Base-by-base conservation (phyloP, 2,888 invertebrate species). In the Parelbella ahira region DNA sequence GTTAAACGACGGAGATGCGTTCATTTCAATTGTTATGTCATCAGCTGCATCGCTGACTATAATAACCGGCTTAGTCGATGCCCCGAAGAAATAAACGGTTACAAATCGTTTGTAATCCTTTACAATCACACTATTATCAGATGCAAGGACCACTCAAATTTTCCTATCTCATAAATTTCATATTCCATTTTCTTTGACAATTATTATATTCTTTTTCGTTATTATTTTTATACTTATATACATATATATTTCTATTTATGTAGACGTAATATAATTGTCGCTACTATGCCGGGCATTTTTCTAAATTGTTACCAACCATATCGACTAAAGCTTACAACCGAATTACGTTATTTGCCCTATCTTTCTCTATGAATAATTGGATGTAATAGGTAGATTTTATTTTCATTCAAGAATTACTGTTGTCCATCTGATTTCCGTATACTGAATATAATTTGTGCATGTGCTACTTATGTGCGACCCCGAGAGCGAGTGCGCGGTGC, bases 71-170 rank as follows among this genome's bases (percentile, higher is more conserved):
- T 49, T 44, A 47, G 44, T 57, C 53, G 48, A 56, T 49, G 19
- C 36, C 58, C 54, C 54, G 46, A 44, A 45, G 44, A 44, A n/a
- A 47, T 11, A 37, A 42, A 46, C 48, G 50, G 47, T 48, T 37
- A 46, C 39, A 49, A 48, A 46, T 43, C 41, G 37, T 36, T 27
- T 42, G 36, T 38, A 7, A 28, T 27, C 19, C 29, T 11, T 27
- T 37, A 37, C 4, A 30, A 32, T 11, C 24, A 43, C 9, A 30
- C 23, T 38, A 43, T 29, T 39, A 19, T 32, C 20, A 36, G 44
- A 80, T 90, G 91, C 92, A 92, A 93, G 92, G 93, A 93, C 92
- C 92, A 92, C 92, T 93, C 92, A 93, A 93, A 91, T 81, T 89
- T 90, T 90, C 90, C 90, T 90, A 88, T 75, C 74, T 68, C 63